A percentile compares a stretch with the other conserved stretches of the same genome.
Conservation (phyloP, 1,140 invertebrate genomes). For the Drosophila melanica region DNA sequence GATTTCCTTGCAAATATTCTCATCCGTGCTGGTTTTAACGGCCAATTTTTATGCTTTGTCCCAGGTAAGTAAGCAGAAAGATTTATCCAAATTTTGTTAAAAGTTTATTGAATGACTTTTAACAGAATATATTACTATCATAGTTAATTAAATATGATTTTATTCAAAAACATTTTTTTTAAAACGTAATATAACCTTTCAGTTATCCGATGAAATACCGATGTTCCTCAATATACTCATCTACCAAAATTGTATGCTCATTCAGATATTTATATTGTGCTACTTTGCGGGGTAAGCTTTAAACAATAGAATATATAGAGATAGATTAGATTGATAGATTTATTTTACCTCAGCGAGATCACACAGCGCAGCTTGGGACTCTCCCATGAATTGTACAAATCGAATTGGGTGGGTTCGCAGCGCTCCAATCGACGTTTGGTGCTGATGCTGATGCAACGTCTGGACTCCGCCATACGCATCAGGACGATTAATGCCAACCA, state of each 20-base stretch:
- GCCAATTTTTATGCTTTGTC: slow-evolving; percentile 79
- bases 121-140: too few relatives aligned
- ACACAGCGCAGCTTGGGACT: slow-evolving; percentile 55
- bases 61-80: slow-evolving; percentile 42
- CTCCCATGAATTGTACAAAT: slow-evolving; percentile 59
- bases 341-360: slow-evolving; percentile 45
- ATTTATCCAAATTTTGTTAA: too few relatives aligned
- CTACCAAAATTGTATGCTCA: slow-evolving; percentile 71
- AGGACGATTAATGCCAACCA: slow-evolving; percentile 65
- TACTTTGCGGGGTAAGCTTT: slow-evolving; percentile 65
- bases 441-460: slow-evolving; percentile 67
- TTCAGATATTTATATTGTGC: slow-evolving; percentile 73
- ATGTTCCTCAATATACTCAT: slow-evolving; percentile 51
- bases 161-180: neutral
- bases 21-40: slow-evolving; percentile 69
- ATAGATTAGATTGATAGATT: neutral
- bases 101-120: too few relatives aligned
- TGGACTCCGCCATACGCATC: slow-evolving; percentile 46
- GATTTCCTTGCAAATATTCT: slow-evolving; percentile 69
- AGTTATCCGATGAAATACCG: slow-evolving; percentile 59
- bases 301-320: neutral
- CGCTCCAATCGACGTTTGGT: slow-evolving; percentile 51
- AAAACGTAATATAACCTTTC: too few relatives aligned
- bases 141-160: too few relatives aligned
- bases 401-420: slow-evolving; percentile 61